These are phyloP conservation scores for Volucella inanis DNA, from an alignment of 2,888 invertebrate genomes.

Conservation along the genomic window DNA sequence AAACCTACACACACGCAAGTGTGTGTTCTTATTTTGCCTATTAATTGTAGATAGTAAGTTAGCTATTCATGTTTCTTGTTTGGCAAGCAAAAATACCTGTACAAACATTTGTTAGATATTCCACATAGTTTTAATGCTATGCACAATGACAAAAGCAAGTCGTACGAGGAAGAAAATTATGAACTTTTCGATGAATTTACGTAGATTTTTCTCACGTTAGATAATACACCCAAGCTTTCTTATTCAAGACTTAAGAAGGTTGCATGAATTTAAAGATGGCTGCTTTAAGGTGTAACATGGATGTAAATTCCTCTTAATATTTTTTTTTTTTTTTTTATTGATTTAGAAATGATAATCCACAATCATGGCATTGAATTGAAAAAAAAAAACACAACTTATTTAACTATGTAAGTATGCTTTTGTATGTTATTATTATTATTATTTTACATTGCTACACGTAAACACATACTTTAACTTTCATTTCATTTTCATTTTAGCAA, in stretches of 20 bases:
- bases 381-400: constrained; percentile 44
- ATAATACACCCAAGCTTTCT: constrained; percentile 60
- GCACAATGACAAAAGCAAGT: constrained; percentile 54
- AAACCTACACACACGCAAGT: constrained; percentile 1
- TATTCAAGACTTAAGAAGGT: constrained; percentile 43
- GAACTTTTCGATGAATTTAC: constrained; percentile 43
- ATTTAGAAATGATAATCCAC: constrained; percentile 14
- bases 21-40: constrained; percentile 45
- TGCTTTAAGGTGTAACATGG: constrained; percentile 39
- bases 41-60: constrained; percentile 49
- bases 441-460: constrained; percentile 55
- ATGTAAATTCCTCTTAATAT: constrained; percentile 18
- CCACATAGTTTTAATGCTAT: constrained; percentile 73
- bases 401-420: constrained; percentile 27
- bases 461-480: constrained; percentile 63
- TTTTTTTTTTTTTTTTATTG: constrained; percentile 1
- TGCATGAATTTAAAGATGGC: constrained; percentile 71
- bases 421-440: not conserved
- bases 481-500: constrained; percentile 51
- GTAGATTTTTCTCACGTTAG: constrained; percentile 70
- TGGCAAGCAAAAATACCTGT: constrained; percentile 69
- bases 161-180: constrained; percentile 35
- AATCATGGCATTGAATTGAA: constrained; percentile 37
- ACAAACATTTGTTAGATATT: constrained; percentile 63
- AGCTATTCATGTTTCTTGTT: constrained; percentile 57